Conservation (phyloP, 1,140 invertebrate genomes). For the Tetragnatha versicolor region DNA sequence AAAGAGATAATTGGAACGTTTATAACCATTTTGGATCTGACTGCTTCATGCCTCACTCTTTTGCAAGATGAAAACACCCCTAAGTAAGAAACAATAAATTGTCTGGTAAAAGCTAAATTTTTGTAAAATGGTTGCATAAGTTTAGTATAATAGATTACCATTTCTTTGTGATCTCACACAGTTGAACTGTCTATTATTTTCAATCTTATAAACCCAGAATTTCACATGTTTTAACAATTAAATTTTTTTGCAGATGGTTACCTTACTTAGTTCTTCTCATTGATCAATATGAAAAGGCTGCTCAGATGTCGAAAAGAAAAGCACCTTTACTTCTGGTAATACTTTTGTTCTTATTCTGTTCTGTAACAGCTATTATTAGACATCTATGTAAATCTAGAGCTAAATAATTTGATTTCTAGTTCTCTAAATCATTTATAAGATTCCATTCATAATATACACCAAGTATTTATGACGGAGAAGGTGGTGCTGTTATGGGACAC, state of each 20-base stretch:
- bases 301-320: slow-evolving; percentile 75
- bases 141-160: too few species aligned
- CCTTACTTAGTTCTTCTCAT: slow-evolving; percentile 79
- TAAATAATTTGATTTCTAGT: too few species aligned
- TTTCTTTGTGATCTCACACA: not conserved
- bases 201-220: slow-evolving; percentile 3
- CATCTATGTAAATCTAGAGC: too few species aligned
- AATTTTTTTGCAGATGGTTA: slow-evolving; percentile 76
- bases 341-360: too few species aligned
- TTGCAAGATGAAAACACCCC: slow-evolving; percentile 42
- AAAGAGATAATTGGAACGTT: slow-evolving; percentile 62
- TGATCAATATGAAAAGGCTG: slow-evolving; percentile 83
- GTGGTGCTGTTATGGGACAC: too few species aligned
- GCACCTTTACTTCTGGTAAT: slow-evolving; percentile 74
- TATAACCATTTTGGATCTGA: slow-evolving; percentile 55
- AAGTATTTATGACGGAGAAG: too few species aligned
- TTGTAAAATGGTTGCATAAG: too few species aligned
- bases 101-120: too few species aligned
- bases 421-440: too few species aligned
- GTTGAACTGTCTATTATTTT: not conserved
- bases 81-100: slow-evolving; percentile 28
- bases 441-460: too few species aligned
- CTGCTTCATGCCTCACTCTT: slow-evolving; percentile 49
- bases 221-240: not conserved
- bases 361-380: too few species aligned